Conservation (phyloP, 2,113 vertebrate genomes). For the Pituophis catenifer region DNA sequence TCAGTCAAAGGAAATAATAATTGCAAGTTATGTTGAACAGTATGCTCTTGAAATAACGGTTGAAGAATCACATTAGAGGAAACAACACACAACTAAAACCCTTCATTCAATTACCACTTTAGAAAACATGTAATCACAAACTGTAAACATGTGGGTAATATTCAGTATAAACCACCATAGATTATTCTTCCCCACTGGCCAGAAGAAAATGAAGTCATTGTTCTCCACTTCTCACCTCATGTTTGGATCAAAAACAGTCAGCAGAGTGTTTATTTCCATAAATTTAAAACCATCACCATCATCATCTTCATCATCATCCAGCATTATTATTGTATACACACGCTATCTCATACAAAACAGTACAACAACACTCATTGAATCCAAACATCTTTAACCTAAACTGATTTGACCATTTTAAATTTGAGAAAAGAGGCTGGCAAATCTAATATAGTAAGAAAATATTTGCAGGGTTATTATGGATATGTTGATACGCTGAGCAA, state of each 20-base stretch:
- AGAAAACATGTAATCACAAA: neutral
- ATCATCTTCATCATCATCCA: neutral
- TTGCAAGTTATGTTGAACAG: neutral
- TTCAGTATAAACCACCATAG: neutral
- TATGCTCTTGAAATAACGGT: constrained; percentile 5
- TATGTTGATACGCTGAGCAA: neutral
- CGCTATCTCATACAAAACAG: neutral
- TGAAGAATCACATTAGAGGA: neutral
- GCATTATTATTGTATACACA: neutral
- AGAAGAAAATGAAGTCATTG: neutral
- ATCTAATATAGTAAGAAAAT: neutral
- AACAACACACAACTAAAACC: neutral
- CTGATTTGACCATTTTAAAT: neutral
- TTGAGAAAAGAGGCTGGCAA: neutral
- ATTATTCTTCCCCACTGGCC: neutral
- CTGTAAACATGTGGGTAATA: neutral
- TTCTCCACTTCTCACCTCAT: neutral
- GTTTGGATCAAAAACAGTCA: neutral
- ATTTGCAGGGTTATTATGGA: neutral
- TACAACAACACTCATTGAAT: neutral
- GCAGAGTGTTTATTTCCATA: neutral
- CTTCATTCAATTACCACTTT: neutral
- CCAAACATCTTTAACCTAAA: neutral
- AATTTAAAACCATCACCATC: neutral
- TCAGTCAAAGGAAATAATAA: constrained; percentile 4